Evolutionary conservation across 2,888 invertebrate species (phyloP), one percentile per base, ranked within the genome.

Genomic region (Apodemia hepburni): DNA sequence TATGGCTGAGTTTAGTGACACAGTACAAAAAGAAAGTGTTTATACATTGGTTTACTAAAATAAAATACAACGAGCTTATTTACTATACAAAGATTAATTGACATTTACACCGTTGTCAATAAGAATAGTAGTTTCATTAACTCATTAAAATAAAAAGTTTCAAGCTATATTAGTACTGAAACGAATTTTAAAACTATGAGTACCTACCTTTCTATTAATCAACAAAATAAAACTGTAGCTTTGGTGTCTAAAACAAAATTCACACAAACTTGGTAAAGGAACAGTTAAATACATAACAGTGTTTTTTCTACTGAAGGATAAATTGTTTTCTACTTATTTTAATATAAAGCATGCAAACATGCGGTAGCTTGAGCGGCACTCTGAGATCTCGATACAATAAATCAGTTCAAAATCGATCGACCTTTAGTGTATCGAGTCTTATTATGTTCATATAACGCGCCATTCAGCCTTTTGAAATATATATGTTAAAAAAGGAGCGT

Each of bases 381-480:
- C 8, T 27, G 15, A 54, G 54, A 54, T 54, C 27, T 54, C 54
- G 27, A 54, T 54, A 54, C 54, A 54, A 27, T 54, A 54, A 54
- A n/a, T 42, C 42, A 42, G 15, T 42, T 42, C 15, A 42, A 15
- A 15, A 5, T 15, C 15, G 38, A 12, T 38, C 1, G 11, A 51
- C 22, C 6, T 22, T 51, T 51, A 51, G 51, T 51, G 51, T 51
- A 51, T 22, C 22, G 51, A 22, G 22, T 42, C 33, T 57, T 51
- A 54, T 59, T 58, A 29, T 29, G 57, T 54, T 49, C 18, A 18
- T 18, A 27, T 15, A 58, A 58, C 29, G 38, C 47, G 49, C 58
- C 62, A 58, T 61, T 61, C 61, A 57, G 57, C 57, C 57, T 51
- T 54, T 61, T 33, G 49, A 60, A 45, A 29, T 59, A 58, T 33